Percentiles rank a stretch among this genome's conserved stretches.
Conservation (phyloP, 1,140 invertebrate species). For the Leptinotarsa defecta region DNA sequence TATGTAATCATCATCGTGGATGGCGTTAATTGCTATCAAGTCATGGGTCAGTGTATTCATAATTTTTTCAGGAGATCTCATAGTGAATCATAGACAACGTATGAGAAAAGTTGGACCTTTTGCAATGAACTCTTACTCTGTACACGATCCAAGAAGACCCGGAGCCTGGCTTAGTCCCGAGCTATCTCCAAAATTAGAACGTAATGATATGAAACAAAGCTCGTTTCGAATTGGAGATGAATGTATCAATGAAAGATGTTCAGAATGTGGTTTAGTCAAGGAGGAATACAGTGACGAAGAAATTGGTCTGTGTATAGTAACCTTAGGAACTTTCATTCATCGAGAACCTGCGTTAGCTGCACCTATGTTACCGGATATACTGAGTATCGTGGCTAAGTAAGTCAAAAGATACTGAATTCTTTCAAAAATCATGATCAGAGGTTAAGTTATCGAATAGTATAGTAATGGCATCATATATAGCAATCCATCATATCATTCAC, state of each 20-base stretch:
- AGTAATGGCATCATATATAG: no score
- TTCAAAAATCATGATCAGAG: no score
- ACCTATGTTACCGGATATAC: slow-evolving; percentile 87
- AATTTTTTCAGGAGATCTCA: slow-evolving; percentile 40
- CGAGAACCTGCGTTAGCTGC: slow-evolving; percentile 92
- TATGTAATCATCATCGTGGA: no score
- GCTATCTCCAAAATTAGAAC: slow-evolving; percentile 46
- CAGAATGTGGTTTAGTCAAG: slow-evolving; percentile 79
- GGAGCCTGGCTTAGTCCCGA: slow-evolving; percentile 53
- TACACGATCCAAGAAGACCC: slow-evolving; percentile 56
- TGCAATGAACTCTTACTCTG: slow-evolving; percentile 56
- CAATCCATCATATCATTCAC: no score
- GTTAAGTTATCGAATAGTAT: no score
- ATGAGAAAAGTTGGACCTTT: slow-evolving; percentile 58
- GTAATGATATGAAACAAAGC: slow-evolving; percentile 64
- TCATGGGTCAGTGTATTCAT: no score
- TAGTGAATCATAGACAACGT: slow-evolving; percentile 54
- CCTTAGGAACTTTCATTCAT: slow-evolving; percentile 94
- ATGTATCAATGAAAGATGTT: slow-evolving; percentile 71
- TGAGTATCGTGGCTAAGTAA: slow-evolving; percentile 85
- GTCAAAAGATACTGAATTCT: not conserved
- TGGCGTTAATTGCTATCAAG: no score
- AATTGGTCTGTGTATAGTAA: slow-evolving; percentile 90
- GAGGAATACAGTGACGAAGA: slow-evolving; percentile 98
- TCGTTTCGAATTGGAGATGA: slow-evolving; percentile 72